phyloP scores from a whole-genome alignment of 2,888 invertebrate species.

The Sinotaia quadrata region DNA sequence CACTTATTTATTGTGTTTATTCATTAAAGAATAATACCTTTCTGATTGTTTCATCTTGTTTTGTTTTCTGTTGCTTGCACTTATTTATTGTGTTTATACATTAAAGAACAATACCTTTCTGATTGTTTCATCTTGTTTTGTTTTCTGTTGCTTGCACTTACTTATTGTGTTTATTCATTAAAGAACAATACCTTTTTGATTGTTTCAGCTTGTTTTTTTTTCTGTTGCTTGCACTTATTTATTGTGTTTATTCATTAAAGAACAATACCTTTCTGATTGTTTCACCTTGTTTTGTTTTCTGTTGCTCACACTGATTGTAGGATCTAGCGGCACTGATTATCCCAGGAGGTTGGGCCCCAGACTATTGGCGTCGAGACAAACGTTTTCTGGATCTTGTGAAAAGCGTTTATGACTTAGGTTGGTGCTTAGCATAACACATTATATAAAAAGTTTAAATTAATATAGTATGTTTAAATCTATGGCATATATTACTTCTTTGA shows the following conservation, averaged over 20 bases:
- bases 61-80: too few relatives aligned
- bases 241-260: too few relatives aligned
- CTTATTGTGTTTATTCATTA: too few relatives aligned
- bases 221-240: background rate
- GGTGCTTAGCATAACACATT: background rate
- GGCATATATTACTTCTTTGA: too few relatives aligned
- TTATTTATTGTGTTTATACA: too few relatives aligned
- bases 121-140: too few relatives aligned
- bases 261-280: too few relatives aligned
- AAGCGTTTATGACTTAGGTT: constrained; percentile 49
- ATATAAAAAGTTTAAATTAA: background rate
- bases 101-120: too few relatives aligned
- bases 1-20: too few relatives aligned
- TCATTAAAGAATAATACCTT: too few relatives aligned
- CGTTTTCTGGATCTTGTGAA: constrained; percentile 58
- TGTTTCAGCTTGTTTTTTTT: background rate
- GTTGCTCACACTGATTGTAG: constrained; percentile 30
- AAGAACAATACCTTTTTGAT: background rate
- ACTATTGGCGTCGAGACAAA: constrained; percentile 61
- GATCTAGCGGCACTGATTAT: constrained; percentile 59
- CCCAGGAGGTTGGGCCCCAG: constrained; percentile 65
- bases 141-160: too few relatives aligned
- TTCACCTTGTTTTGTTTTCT: background rate
- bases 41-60: too few relatives aligned
- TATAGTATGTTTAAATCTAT: background rate